Conservation (phyloP, 53 echinoderm and acorn worm species). For the Actinopyga echinites region DNA sequence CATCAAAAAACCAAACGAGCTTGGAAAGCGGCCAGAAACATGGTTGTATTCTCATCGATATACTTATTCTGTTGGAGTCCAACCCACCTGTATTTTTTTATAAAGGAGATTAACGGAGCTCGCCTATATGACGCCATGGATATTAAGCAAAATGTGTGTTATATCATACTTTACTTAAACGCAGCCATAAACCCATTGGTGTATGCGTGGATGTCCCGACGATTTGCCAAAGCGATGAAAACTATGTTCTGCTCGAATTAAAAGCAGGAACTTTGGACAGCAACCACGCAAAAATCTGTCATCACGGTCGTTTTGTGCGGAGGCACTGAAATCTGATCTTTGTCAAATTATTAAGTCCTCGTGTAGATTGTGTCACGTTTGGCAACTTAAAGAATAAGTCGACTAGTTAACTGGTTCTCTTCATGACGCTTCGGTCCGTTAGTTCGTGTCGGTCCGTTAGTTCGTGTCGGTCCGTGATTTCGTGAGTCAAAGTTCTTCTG, state of each 20-base stretch:
- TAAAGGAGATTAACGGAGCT: background rate
- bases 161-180: background rate
- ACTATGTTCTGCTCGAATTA: background rate
- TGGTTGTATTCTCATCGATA: background rate
- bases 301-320: too few species aligned
- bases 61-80: constrained; percentile 16
- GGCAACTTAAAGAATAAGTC: too few species aligned
- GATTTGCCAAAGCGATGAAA: background rate
- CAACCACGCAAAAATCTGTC: too few species aligned
- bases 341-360: too few species aligned
- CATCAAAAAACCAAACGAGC: background rate
- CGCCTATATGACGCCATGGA: background rate
- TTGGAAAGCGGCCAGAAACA: background rate
- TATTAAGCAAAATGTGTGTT: background rate
- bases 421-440: too few species aligned
- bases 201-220: background rate
- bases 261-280: too few species aligned
- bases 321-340: too few species aligned
- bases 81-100: background rate
- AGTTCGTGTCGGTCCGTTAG: too few species aligned
- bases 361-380: too few species aligned
- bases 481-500: too few species aligned
- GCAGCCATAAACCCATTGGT: constrained; percentile 12
- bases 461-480: too few species aligned
- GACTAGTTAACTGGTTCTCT: too few species aligned